Evolutionary conservation across 2,797 vertebrate genomes (phyloP).

Genomic region (Mormyrops boulengeri): DNA sequence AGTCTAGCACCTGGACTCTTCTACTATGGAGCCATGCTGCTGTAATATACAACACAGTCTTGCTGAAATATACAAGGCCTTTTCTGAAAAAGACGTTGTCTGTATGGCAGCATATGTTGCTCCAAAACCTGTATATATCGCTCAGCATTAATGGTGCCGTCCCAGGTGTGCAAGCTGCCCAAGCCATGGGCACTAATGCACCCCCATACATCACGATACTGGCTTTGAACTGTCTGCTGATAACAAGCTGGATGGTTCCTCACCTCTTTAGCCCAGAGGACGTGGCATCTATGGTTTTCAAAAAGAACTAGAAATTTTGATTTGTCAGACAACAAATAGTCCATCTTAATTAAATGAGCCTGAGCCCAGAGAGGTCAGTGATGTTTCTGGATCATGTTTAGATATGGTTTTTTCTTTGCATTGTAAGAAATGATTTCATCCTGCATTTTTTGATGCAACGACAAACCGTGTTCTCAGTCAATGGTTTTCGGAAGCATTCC

Average conservation of each 20-base stretch:
- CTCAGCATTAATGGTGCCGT: background rate
- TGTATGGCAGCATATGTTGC: background rate
- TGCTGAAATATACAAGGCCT: background rate
- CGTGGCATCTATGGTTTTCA: background rate
- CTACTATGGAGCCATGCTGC: background rate
- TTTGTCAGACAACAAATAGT: background rate
- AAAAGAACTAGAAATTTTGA: background rate
- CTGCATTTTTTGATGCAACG: background rate
- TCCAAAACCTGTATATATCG: too few relatives aligned
- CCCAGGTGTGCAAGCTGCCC: background rate
- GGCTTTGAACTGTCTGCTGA: background rate
- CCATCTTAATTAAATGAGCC: background rate
- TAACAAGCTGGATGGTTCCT: background rate
- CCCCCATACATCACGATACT: background rate
- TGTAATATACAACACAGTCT: background rate
- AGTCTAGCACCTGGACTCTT: background rate
- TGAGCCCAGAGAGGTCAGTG: background rate
- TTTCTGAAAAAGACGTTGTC: background rate
- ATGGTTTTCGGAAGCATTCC: background rate
- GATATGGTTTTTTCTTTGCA: background rate
- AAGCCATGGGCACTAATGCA: background rate
- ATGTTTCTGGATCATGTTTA: background rate
- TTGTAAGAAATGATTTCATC: background rate
- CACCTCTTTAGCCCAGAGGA: background rate
- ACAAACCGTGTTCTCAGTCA: background rate